phyloP scores from a whole-genome alignment of 2,797 vertebrate genomes.

The Myripristis murdjan region DNA sequence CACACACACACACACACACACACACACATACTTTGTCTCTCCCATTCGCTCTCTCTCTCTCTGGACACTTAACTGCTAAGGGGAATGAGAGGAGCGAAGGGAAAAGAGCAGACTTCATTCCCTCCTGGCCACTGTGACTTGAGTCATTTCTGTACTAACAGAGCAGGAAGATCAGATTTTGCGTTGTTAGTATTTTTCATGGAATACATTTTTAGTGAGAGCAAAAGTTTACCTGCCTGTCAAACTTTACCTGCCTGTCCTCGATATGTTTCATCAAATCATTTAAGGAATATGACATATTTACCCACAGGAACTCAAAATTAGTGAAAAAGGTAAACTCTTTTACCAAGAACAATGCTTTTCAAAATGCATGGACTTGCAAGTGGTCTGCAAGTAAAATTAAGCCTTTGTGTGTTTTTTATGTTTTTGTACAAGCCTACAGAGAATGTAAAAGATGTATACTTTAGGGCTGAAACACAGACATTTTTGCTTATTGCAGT shows the following conservation, averaged over 20 bases:
- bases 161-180: slow-evolving; percentile 5
- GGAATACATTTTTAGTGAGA: slow-evolving; percentile 17
- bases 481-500: no score
- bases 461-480: no score
- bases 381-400: no score
- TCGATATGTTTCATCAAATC: no score
- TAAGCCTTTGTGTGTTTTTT: no score
- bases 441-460: no score
- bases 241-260: no score
- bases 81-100: slow-evolving; percentile 32
- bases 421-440: no score
- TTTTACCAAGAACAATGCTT: no score
- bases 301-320: neutral
- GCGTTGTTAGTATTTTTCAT: neutral
- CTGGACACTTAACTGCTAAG: slow-evolving; percentile 37
- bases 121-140: neutral
- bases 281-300: no score
- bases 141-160: slow-evolving; percentile 24
- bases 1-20: slow-evolving; percentile 12
- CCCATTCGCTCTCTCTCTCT: slow-evolving; percentile 20
- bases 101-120: slow-evolving; percentile 37
- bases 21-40: neutral
- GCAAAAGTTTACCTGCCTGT: neutral
- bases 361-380: no score
- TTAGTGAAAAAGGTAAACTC: neutral